Conservation (phyloP, 2,797 vertebrate genomes). For the Leuciscus waleckii region DNA sequence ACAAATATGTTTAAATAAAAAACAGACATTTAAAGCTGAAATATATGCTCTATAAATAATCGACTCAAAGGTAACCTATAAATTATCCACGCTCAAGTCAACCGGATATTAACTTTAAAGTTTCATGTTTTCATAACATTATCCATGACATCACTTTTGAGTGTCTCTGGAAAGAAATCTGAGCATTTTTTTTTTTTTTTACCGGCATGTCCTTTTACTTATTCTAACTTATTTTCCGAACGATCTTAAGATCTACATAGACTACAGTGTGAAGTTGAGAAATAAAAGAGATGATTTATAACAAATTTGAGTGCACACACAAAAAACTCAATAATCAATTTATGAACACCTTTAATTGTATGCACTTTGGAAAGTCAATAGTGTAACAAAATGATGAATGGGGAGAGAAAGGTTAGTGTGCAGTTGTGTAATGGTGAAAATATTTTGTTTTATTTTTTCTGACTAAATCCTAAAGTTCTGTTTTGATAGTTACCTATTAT, state of each 20-base stretch:
- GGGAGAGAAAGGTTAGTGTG: conserved; percentile 40
- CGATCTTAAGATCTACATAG: conserved; percentile 5
- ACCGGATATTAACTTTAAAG: conserved; percentile 52
- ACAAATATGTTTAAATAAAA: conserved; percentile 20
- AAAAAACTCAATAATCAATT: not conserved
- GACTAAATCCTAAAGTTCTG: conserved; percentile 57
- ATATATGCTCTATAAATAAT: conserved; percentile 18
- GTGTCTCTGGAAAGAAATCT: conserved; percentile 27
- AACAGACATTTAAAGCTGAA: not conserved
- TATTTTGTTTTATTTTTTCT: conserved; percentile 16
- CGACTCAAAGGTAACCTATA: conserved; percentile 8
- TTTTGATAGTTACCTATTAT: conserved; percentile 75
- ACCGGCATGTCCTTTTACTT: not conserved
- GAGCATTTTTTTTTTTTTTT: not conserved
- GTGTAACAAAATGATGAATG: not conserved
- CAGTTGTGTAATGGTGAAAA: conserved; percentile 51
- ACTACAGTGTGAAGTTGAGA: not conserved
- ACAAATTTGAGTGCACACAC: not conserved
- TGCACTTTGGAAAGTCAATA: not conserved
- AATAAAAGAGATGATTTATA: not conserved
- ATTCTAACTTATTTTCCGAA: not conserved
- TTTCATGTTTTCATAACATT: conserved; percentile 40
- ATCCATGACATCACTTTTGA: conserved; percentile 27
- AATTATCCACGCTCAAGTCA: conserved; percentile 35
- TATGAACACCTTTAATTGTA: not conserved